phyloP scores from a whole-genome alignment of 2,888 invertebrate genomes.

The Drosophila kambysellisi region DNA sequence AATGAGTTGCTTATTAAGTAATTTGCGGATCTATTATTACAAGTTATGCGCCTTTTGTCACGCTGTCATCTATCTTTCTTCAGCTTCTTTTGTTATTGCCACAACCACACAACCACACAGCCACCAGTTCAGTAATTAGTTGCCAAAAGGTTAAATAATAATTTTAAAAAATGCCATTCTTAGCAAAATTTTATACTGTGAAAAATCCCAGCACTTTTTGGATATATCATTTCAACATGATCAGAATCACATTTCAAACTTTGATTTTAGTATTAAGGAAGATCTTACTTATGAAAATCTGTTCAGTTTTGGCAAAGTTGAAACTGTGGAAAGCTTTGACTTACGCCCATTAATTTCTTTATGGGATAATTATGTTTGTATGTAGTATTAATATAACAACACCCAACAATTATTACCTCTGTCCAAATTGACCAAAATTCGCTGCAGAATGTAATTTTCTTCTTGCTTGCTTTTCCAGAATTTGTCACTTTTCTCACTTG shows the following conservation, averaged over 20 bases:
- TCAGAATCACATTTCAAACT: no score
- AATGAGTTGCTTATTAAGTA: constrained; percentile 72
- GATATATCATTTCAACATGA: neutral
- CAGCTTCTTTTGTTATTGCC: constrained; percentile 3
- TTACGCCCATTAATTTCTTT: rapidly evolving
- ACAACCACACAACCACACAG: neutral
- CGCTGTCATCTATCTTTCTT: constrained; percentile 34
- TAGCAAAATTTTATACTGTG: neutral
- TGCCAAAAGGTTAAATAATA: constrained; percentile 3
- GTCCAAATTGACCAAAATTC: neutral
- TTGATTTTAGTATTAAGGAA: neutral
- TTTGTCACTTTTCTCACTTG: neutral
- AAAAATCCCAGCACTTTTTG: neutral
- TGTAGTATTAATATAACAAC: no score
- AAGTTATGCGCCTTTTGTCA: constrained; percentile 67
- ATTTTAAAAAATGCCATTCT: neutral
- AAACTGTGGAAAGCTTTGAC: neutral
- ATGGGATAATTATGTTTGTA: no score
- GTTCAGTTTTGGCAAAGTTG: neutral
- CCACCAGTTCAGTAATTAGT: constrained; percentile 58
- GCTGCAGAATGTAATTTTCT: rapidly evolving
- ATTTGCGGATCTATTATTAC: constrained; percentile 77
- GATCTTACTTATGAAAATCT: rapidly evolving
- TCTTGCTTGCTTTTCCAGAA: neutral
- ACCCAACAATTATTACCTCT: neutral